Base-by-base conservation (phyloP, 2,888 invertebrate genomes). In the Drosophila mercatorum region DNA sequence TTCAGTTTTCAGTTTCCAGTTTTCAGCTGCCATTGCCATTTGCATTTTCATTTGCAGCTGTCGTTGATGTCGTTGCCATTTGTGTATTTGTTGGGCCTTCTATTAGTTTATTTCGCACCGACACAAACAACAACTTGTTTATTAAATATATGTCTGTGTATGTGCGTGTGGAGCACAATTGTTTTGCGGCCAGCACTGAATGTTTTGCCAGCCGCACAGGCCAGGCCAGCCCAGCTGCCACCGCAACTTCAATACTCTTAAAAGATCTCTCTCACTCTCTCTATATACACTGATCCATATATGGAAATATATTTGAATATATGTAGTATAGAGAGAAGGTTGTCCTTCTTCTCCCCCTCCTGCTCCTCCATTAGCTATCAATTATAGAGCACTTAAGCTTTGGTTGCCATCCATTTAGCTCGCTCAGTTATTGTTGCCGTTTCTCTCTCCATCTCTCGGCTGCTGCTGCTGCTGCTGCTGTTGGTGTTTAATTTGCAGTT, bases 401-500 rank as follows among this genome's bases (percentile, higher is more conserved):
- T 57, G 47, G 49, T 11, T 60, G 41, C 5, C 31, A n/a, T 26
- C 34, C 26, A 41, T 41, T 43, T 41, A 5, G n/a, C 17, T 58
- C 34, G 38, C 34, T 43, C 38, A 17, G 47, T 41, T 52, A 38
- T 36, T n/a, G 57, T 55, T 55, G 64, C 53, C 22, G 22, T 22
- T 22, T 22, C 22, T 22, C 22, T 22, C 22, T 22, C 22, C 22
- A 1, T 22, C 22, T 22, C 22, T 22, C 22, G 1, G 22, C 22
- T 22, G 22, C 17, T 22, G 22, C 22, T 22, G 22, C 17, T 17
- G 17, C 17, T 26, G 38, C 61, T 69, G 38, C 5, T 36, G 49
- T 60, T 70, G 75, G 68, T 80, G 67, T 86, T 83, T 79, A 66
- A 82, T 71, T 83, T 83, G 74, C 70, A 74, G 83, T 68, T 85